Percentiles rank a stretch among this genome's conserved stretches.
phyloP scores from a whole-genome alignment of 2,888 invertebrate species.

The Neoaliturus tenellus region DNA sequence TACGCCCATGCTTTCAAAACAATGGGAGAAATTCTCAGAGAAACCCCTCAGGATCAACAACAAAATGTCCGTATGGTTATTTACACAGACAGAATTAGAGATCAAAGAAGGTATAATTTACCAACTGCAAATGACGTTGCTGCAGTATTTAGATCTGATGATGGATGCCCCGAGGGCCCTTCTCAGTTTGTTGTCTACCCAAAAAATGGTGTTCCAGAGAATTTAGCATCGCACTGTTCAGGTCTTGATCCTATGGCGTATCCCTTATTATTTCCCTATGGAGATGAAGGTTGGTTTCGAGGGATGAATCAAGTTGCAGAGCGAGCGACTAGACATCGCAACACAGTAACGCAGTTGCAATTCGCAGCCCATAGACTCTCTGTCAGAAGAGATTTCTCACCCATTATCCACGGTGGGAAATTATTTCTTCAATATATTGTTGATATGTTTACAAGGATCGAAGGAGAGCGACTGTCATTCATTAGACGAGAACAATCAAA shows the following conservation, averaged over 20 bases:
- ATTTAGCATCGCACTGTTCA: neutral
- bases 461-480: too few relatives aligned
- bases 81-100: neutral
- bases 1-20: neutral
- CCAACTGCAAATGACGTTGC: slow-evolving; percentile 5
- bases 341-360: too few relatives aligned
- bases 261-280: neutral
- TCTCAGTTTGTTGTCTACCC: neutral
- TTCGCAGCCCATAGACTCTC: too few relatives aligned
- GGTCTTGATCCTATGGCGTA: neutral
- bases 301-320: too few relatives aligned
- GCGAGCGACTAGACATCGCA: too few relatives aligned
- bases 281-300: neutral
- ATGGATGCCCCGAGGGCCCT: neutral
- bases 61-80: neutral
- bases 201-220: neutral
- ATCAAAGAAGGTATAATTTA: neutral
- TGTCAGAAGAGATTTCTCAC: too few relatives aligned
- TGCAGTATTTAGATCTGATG: neutral
- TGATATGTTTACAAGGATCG: too few relatives aligned
- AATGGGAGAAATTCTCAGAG: slow-evolving; percentile 1
- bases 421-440: too few relatives aligned
- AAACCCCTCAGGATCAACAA: neutral
- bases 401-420: too few relatives aligned
- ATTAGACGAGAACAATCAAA: too few relatives aligned